Conservation (phyloP, 2,888 invertebrate species). For the Julus scanicus region DNA sequence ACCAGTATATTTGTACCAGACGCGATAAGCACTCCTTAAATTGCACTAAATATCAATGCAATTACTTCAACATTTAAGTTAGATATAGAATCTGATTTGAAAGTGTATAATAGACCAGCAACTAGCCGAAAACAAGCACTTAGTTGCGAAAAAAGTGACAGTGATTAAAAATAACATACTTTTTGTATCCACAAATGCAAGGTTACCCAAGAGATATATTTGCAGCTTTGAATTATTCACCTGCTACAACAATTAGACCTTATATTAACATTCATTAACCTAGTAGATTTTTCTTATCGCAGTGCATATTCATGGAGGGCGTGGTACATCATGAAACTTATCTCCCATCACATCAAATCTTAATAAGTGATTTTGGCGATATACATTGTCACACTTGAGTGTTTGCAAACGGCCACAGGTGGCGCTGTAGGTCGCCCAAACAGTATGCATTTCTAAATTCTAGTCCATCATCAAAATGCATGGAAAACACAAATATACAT, state of each 20-base stretch:
- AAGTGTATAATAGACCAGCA: neutral
- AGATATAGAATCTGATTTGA: neutral
- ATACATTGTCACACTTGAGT: neutral
- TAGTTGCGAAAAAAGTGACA: neutral
- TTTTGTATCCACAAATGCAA: neutral
- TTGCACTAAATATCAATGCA: neutral
- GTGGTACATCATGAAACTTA: neutral
- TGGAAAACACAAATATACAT: too few relatives aligned
- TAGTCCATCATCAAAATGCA: too few relatives aligned
- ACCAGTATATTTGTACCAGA: too few relatives aligned
- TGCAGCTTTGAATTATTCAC: conserved; percentile 3
- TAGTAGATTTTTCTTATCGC: neutral
- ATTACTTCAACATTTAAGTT: neutral
- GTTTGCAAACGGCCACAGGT: neutral
- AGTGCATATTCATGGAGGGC: conserved; percentile 1
- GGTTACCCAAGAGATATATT: neutral
- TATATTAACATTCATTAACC: conserved; percentile 1
- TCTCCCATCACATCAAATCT: neutral
- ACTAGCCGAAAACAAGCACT: conserved; percentile 7
- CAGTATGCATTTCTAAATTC: neutral
- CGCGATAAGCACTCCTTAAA: neutral
- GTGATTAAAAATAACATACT: neutral
- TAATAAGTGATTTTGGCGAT: neutral
- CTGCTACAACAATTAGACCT: neutral
- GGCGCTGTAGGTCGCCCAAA: neutral